Conservation (phyloP, 2,113 vertebrate genomes). For the Halichoerus grypus region DNA sequence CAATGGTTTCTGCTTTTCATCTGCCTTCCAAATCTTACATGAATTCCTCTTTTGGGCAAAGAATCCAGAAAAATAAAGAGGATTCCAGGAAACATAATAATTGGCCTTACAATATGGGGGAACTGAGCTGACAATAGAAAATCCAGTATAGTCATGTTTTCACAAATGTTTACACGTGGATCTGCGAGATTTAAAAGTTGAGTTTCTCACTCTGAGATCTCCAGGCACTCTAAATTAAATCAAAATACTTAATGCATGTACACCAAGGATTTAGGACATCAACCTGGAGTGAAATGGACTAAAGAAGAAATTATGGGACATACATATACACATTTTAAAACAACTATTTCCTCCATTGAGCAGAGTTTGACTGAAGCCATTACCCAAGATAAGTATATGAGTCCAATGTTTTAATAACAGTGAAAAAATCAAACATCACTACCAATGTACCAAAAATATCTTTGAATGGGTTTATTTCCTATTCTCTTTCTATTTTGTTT, state of each 20-base stretch:
- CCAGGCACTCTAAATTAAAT: neutral
- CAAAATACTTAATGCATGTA: neutral
- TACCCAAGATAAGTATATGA: neutral
- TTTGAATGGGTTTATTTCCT: neutral
- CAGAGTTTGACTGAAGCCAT: neutral
- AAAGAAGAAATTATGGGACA: neutral
- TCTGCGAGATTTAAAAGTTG: neutral
- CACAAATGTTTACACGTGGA: neutral
- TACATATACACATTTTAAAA: neutral
- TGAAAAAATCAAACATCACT: neutral
- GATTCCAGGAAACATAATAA: neutral
- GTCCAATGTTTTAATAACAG: neutral
- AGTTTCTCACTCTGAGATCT: neutral
- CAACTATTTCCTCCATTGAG: neutral
- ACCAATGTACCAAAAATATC: neutral
- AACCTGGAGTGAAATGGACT: neutral
- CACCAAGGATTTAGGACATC: neutral
- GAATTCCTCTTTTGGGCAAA: neutral
- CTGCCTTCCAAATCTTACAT: neutral
- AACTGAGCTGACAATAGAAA: neutral
- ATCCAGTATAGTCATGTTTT: neutral
- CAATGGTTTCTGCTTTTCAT: neutral
- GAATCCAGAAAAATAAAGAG: neutral
- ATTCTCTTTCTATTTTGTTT: neutral
- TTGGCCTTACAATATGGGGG: neutral